A percentile compares a stretch with the other conserved stretches of the same genome.
These are phyloP conservation scores for Poliocrania exsul DNA, from an alignment of 2,797 vertebrate genomes.

Conservation along the genomic window DNA sequence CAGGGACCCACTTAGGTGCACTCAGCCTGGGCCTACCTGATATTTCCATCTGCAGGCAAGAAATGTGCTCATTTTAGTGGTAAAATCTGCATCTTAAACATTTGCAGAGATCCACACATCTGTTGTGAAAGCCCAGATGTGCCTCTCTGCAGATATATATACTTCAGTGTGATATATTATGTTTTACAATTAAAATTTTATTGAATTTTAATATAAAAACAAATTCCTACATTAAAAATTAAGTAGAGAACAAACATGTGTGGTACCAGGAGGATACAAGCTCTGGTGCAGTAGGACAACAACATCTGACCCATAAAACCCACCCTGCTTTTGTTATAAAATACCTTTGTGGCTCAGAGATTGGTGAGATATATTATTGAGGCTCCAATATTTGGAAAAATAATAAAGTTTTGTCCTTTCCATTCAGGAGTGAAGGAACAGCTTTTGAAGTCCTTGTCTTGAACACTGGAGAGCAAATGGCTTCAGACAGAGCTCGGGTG, in stretches of 20 bases:
- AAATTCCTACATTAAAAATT: slow-evolving; percentile 76
- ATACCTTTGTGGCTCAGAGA: slow-evolving; percentile 42
- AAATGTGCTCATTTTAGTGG: neutral
- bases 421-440: neutral
- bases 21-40: slow-evolving; percentile 16
- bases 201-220: slow-evolving; percentile 77
- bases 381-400: slow-evolving; percentile 7
- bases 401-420: neutral
- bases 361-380: neutral
- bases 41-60: neutral
- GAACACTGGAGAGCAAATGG: neutral
- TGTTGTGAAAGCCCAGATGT: slow-evolving; percentile 71
- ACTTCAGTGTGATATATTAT: slow-evolving; percentile 63
- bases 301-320: slow-evolving; percentile 73
- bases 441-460: neutral
- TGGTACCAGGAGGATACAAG: slow-evolving; percentile 59
- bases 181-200: slow-evolving; percentile 74
- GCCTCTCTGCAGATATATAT: slow-evolving; percentile 61
- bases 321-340: slow-evolving; percentile 58
- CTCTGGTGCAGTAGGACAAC: slow-evolving; percentile 53
- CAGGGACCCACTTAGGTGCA: neutral
- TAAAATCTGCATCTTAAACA: slow-evolving; percentile 49
- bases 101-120: slow-evolving; percentile 30
- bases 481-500: neutral
- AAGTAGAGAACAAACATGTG: slow-evolving; percentile 69